Conservation (phyloP, 2,113 vertebrate genomes). For the Prochilodus magdalenae region DNA sequence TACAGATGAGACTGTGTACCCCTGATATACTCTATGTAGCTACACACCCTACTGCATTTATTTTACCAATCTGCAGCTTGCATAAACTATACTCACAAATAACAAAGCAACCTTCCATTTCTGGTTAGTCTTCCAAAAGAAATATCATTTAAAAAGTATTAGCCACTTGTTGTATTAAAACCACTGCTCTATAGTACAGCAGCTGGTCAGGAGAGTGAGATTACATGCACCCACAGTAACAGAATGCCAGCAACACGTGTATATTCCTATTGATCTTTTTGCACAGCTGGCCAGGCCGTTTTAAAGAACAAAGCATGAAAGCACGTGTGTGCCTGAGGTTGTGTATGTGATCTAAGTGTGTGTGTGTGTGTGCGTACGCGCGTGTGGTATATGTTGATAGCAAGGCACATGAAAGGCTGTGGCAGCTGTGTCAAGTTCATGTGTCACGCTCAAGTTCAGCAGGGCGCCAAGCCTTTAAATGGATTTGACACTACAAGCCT, state of each 20-base stretch:
- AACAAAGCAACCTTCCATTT: too few species aligned
- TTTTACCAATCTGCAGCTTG: too few species aligned
- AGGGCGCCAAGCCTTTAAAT: conserved; percentile 46
- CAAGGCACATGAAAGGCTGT: conserved; percentile 46
- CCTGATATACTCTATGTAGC: too few species aligned
- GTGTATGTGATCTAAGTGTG: conserved; percentile 23
- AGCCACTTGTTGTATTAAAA: background rate
- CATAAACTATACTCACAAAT: too few species aligned
- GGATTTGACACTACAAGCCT: conserved; percentile 42
- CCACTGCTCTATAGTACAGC: background rate
- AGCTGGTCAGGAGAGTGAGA: background rate
- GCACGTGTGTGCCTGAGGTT: conserved; percentile 19
- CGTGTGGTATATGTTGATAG: conserved; percentile 40
- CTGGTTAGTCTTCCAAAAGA: too few species aligned
- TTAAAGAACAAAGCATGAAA: conserved; percentile 43
- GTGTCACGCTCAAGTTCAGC: conserved; percentile 51
- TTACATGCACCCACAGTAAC: background rate
- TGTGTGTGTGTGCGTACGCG: conserved; percentile 28
- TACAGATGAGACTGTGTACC: too few species aligned
- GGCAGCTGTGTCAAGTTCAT: conserved; percentile 59
- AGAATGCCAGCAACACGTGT: conserved; percentile 22
- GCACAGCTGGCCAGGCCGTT: conserved; percentile 47
- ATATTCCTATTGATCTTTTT: conserved; percentile 36
- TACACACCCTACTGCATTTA: too few species aligned
- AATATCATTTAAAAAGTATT: background rate